Percentiles rank a stretch among this genome's conserved stretches.
phyloP scores from a whole-genome alignment of 2,888 invertebrate genomes.

The Eutolmus rufibarbis region DNA sequence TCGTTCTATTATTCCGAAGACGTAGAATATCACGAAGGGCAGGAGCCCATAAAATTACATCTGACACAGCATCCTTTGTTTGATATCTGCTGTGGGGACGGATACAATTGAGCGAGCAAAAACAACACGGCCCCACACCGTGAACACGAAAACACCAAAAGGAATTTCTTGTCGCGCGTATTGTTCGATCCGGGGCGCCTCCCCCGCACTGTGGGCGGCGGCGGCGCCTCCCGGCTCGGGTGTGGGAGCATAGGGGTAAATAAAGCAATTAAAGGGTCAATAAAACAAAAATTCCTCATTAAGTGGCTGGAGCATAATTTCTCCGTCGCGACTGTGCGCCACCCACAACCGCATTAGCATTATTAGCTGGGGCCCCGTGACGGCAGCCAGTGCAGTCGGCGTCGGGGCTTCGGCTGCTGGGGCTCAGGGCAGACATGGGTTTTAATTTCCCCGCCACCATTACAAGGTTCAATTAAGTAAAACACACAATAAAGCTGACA shows the following conservation, averaged over 20 bases:
- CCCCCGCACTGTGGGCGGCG: neutral
- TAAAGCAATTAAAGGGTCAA: constrained; percentile 22
- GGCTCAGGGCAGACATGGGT: neutral
- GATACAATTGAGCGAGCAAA: neutral
- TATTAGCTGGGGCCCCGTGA: neutral
- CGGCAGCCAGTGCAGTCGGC: neutral
- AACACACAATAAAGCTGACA: constrained; percentile 39
- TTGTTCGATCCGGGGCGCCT: neutral
- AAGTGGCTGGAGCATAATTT: neutral
- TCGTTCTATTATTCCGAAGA: neutral
- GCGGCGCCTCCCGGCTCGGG: neutral
- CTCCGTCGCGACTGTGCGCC: neutral
- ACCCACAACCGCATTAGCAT: neutral
- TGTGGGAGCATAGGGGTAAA: neutral
- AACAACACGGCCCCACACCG: neutral
- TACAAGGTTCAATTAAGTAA: constrained; percentile 32
- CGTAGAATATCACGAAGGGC: neutral
- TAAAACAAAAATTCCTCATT: constrained; percentile 26
- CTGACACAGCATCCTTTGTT: neutral
- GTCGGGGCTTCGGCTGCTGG: neutral
- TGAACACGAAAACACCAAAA: neutral
- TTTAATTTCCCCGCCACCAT: constrained; percentile 28
- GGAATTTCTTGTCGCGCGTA: neutral
- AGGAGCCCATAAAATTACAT: neutral
- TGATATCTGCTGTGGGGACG: neutral